Conservation (phyloP, 2,888 invertebrate genomes). For the Clostera curtula region DNA sequence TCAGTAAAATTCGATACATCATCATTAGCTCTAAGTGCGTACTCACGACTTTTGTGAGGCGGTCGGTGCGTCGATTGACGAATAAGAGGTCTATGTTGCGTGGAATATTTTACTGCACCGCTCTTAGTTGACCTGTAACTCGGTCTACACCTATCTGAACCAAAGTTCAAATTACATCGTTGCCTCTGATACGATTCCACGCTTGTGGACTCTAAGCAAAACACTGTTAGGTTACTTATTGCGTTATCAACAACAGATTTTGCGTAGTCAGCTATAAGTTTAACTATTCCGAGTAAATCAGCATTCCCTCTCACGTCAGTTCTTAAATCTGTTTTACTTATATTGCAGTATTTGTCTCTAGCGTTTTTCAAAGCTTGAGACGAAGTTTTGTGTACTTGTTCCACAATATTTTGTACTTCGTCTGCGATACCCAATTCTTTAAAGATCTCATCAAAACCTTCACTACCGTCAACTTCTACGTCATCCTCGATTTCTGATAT, state of each 20-base stretch:
- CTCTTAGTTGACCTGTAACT: slow-evolving; percentile 33
- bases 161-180: slow-evolving; percentile 6
- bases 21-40: too few relatives aligned
- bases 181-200: slow-evolving; percentile 30
- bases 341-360: slow-evolving; percentile 40
- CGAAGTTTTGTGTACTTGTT: slow-evolving; percentile 35
- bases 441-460: slow-evolving; percentile 12
- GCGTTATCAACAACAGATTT: slow-evolving; percentile 31
- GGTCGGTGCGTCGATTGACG: slow-evolving; percentile 23
- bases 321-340: slow-evolving; percentile 8
- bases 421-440: slow-evolving; percentile 33
- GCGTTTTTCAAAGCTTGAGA: slow-evolving; percentile 35
- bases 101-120: slow-evolving; percentile 28
- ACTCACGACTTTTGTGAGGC: not conserved
- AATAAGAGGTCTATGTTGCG: slow-evolving; percentile 35
- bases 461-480: not conserved
- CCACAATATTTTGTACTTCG: slow-evolving; percentile 35
- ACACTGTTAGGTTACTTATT: slow-evolving; percentile 31
- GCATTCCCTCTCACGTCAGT: not conserved
- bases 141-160: slow-evolving; percentile 15
- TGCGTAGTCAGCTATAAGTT: slow-evolving; percentile 29
- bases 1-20: too few relatives aligned
- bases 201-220: slow-evolving; percentile 33
- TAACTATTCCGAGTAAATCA: slow-evolving; percentile 28
- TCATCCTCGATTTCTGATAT: not conserved